Evolutionary conservation across 2,888 invertebrate species (phyloP), one percentile per base, ranked within the genome.

Genomic region (Standfussiana lucernea): DNA sequence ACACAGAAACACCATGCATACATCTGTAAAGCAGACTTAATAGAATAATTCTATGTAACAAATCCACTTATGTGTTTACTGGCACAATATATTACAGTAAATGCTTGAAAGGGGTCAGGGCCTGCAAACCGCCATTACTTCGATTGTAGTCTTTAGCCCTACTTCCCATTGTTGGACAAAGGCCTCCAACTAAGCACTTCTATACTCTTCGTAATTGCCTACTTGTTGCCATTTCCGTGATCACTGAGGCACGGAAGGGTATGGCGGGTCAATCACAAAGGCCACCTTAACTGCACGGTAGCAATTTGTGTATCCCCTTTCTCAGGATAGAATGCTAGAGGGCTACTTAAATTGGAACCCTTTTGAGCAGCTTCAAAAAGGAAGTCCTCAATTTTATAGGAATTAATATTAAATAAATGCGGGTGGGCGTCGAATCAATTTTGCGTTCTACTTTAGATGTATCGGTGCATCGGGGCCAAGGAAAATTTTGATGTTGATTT

Each of bases 91-190:
- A 84, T 84, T 78, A 82, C 62, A 72, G 28, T 64, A 65, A 84
- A 78, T 82, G 68, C 47, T 37, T 66, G 53, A 66, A 86, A n/a
- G n/a, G 83, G 84, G 84, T 84, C 86, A 86, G 83, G 86, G 84
- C 66, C 67, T 24, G 72, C 62, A 72, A 75, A 79, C 86, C 61
- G 72, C 72, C 69, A 86, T 84, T 84, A 84, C 65, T 72, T 62
- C 59, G 59, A 86, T 86, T 79, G 79, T 82, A 77, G 77, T 73
- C 42, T 86, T 85, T 75, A 75, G 72, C 78, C 74, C 74, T 70
- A 61, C 67, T 82, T 77, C 80, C 69, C 77, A 86, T 83, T 86
- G 87, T 86, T 80, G 80, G 66, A 69, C 72, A 74, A 61, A 81
- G 62, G 64, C 83, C 71, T 67, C 73, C 47, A 47, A 56, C 68